Evolutionary conservation across 2,888 invertebrate species (phyloP).

Genomic region (Agrochola litura): DNA sequence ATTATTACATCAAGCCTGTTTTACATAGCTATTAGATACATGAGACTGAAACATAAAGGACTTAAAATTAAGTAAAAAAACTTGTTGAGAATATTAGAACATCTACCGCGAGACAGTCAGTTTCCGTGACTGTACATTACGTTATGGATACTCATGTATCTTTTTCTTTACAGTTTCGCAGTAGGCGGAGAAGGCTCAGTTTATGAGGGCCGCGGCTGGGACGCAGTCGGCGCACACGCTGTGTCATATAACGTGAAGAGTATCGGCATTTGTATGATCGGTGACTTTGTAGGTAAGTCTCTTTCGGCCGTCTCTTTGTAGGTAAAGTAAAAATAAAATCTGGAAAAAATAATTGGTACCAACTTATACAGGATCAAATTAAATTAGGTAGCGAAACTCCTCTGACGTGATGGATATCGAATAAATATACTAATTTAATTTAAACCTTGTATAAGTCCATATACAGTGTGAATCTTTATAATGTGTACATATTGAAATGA

Average conservation of each 20-base stretch:
- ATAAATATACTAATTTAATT: no score
- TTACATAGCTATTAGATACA: no score
- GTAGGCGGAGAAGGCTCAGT: slow-evolving; percentile 94
- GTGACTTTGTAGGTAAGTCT: slow-evolving; percentile 91
- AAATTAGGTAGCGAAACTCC: no score
- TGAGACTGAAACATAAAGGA: no score
- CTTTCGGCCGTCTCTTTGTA: not conserved
- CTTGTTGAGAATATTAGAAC: not conserved
- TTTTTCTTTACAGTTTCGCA: slow-evolving; percentile 90
- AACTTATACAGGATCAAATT: not conserved
- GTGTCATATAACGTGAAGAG: slow-evolving; percentile 91
- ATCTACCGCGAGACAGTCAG: not conserved
- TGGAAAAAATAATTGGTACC: not conserved
- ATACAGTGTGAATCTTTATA: no score
- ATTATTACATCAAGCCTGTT: no score
- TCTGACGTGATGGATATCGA: no score
- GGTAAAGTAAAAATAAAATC: not conserved
- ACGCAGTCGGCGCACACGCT: slow-evolving; percentile 93
- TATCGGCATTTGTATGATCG: slow-evolving; percentile 93
- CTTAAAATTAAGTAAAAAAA: no score
- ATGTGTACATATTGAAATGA: no score
- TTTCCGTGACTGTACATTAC: not conserved
- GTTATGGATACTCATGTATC: not conserved
- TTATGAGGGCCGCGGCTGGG: slow-evolving; percentile 94
- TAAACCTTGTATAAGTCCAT: no score